Base-by-base conservation (phyloP, 2,888 invertebrate genomes). In the Hermaeophaga mercurialis region DNA sequence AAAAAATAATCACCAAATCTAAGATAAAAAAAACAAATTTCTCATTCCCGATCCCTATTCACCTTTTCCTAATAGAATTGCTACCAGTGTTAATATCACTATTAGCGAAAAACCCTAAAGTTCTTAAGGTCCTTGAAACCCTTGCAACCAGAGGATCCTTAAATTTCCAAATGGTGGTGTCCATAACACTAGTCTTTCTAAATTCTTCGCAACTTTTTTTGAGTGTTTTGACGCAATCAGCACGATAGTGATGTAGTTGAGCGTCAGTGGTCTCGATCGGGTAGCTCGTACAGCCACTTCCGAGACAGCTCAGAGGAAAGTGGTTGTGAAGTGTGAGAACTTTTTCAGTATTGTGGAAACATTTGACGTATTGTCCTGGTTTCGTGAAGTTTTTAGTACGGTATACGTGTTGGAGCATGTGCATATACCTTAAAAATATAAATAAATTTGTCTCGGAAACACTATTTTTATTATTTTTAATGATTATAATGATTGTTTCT, bases 401-500 rank as follows among this genome's bases (percentile, higher is more conserved):
- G 76, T 92, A 91, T 38, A 94, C 93, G 79, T 94, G 94, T 78
- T 93, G 93, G 74, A 94, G 76, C 94, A 95, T 95, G 79, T 95
- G 94, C 89, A 94, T 87, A 76, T 94, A 92, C 67, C 87, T 85
- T 78, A 1, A 61, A 59, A 19, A n/a, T n/a, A 22, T 22, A 14
- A 46, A 47, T 89, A 88, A 24, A 1, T n/a, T 34, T 47, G 66
- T 64, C n/a, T n/a, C n/a, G n/a, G n/a, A n/a, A 22, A 22, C 6
- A 22, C 22, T 5, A 22, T 3, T n/a, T n/a, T n/a, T n/a, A n/a
- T n/a, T n/a, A n/a, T n/a, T n/a, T n/a, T n/a, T n/a, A n/a, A n/a
- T n/a, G n/a, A n/a, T n/a, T n/a, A n/a, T n/a, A n/a, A n/a, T n/a
- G n/a, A n/a, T n/a, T n/a, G n/a, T n/a, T n/a, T n/a, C n/a, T n/a